phyloP scores from a whole-genome alignment of 2,888 invertebrate species.

The Lithophane socia region DNA sequence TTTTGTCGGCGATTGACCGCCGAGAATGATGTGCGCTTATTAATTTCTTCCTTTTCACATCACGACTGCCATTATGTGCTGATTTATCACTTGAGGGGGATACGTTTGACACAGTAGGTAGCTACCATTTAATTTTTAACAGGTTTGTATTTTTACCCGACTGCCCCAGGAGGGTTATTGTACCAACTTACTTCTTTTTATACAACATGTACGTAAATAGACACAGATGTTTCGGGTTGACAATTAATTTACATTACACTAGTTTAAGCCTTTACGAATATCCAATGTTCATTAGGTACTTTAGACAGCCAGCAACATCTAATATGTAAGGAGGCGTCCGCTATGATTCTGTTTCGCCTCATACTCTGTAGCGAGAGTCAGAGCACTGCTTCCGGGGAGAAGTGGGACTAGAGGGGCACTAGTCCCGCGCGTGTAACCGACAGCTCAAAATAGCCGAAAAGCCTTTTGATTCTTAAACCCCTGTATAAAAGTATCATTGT shows the following conservation, averaged over 20 bases:
- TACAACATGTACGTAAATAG: too few species aligned
- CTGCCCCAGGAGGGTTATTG: too few species aligned
- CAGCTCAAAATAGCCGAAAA: slow-evolving; percentile 59
- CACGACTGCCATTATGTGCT: background rate
- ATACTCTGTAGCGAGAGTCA: background rate
- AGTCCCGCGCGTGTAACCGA: slow-evolving; percentile 27
- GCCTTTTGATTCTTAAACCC: slow-evolving; percentile 67
- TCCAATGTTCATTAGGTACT: background rate
- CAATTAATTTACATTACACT: too few species aligned
- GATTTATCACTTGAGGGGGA: background rate
- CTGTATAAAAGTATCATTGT: slow-evolving; percentile 70
- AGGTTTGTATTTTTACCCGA: too few species aligned
- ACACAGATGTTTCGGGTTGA: too few species aligned
- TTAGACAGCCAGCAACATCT: background rate
- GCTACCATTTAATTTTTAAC: too few species aligned
- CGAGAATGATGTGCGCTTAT: background rate
- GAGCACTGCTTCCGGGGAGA: background rate
- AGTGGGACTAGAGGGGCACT: too few species aligned
- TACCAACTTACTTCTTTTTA: too few species aligned
- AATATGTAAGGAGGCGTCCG: background rate
- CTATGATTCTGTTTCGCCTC: background rate
- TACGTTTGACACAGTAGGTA: background rate
- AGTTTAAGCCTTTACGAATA: background rate
- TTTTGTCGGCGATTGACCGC: background rate
- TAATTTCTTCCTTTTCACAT: background rate